Evolutionary conservation across 2,888 invertebrate genomes (phyloP).

Genomic region (Drosophila engyochracea): DNA sequence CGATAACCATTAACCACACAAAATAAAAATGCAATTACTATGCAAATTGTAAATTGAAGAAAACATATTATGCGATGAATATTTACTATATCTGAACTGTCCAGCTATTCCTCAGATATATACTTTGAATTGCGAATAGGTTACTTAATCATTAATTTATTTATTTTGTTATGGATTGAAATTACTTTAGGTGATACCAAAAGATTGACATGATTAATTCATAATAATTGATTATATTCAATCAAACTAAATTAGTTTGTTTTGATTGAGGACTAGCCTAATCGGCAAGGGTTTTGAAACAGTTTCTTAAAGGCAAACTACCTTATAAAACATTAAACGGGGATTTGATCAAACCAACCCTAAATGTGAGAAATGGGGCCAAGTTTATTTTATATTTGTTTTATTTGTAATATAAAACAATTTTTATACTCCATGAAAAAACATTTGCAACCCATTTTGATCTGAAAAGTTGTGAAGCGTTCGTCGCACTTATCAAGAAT

Average conservation of each 20-base stretch:
- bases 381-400: not conserved
- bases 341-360: not conserved
- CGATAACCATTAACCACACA: constrained; percentile 22
- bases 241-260: not conserved
- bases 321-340: not conserved
- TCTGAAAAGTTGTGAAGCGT: constrained; percentile 18
- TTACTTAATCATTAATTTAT: not conserved
- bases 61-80: constrained; percentile 1
- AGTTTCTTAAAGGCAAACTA: not conserved
- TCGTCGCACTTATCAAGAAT: constrained; percentile 5
- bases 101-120: not conserved
- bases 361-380: not conserved
- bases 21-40: constrained; percentile 47
- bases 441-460: constrained; percentile 12
- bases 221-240: not conserved
- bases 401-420: not conserved
- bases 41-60: constrained; percentile 32
- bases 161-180: not conserved
- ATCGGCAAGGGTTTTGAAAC: not conserved
- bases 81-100: not conserved
- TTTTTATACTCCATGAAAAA: not conserved
- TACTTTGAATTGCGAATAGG: not conserved
- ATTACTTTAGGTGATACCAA: not conserved
- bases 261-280: not conserved
- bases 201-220: too few relatives aligned